Conservation (phyloP, 2,797 vertebrate species). For the Eulemur mongoz region DNA sequence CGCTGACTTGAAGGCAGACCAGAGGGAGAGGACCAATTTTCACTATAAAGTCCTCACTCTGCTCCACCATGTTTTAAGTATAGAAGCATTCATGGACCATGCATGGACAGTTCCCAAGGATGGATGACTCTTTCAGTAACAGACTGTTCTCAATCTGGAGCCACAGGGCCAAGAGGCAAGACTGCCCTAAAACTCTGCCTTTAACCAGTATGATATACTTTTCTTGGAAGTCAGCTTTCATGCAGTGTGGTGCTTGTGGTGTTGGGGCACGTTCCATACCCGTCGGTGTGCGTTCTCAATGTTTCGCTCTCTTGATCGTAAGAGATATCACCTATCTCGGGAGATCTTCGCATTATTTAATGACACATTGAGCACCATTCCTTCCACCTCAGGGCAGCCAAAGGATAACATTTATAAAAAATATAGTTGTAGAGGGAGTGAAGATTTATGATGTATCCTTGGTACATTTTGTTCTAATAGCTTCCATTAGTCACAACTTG, state of each 20-base stretch:
- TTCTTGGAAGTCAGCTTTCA: not conserved
- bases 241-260: no score
- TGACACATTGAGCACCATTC: not conserved
- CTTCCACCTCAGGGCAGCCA: not conserved
- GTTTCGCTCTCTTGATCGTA: not conserved
- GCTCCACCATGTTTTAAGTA: not conserved
- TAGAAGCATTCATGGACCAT: not conserved
- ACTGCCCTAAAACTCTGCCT: not conserved
- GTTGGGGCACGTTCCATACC: not conserved
- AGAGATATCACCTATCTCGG: not conserved
- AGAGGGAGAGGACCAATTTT: not conserved
- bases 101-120: not conserved
- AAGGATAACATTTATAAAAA: not conserved
- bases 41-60: not conserved
- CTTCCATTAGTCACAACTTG: not conserved
- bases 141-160: not conserved
- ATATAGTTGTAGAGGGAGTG: not conserved
- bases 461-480: not conserved
- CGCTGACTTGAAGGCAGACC: not conserved
- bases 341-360: not conserved
- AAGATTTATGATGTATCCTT: not conserved
- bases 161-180: not conserved
- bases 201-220: not conserved
- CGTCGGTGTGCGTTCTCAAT: not conserved
- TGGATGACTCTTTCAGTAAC: not conserved